These are phyloP conservation scores for Thunnus thynnus DNA, from an alignment of 2,113 vertebrate genomes.

Conservation along the genomic window DNA sequence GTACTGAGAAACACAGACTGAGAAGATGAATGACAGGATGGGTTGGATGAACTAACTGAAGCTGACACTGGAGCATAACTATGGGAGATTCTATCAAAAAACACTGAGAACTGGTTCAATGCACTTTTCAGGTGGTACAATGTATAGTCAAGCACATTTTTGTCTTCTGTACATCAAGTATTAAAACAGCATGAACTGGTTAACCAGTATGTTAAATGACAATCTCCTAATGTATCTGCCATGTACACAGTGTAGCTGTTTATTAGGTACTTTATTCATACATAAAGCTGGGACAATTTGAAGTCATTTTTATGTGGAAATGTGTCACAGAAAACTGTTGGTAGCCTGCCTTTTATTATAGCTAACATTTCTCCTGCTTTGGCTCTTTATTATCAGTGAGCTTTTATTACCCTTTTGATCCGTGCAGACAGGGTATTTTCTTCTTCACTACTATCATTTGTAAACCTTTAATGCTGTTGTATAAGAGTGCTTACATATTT, in stretches of 20 bases:
- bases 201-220: neutral
- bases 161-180: neutral
- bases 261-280: slow-evolving; percentile 17
- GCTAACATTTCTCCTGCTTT: slow-evolving; percentile 9
- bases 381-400: neutral
- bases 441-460: neutral
- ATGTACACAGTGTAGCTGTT: slow-evolving; percentile 8
- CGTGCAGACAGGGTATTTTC: neutral
- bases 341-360: slow-evolving; percentile 1
- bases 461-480: slow-evolving; percentile 3
- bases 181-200: neutral
- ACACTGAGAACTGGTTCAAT: neutral
- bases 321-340: slow-evolving; percentile 12
- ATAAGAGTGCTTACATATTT: slow-evolving; percentile 15
- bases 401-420: neutral
- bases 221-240: neutral
- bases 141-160: neutral
- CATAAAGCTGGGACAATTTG: neutral
- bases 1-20: slow-evolving; percentile 75
- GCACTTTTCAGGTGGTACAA: neutral
- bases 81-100: neutral
- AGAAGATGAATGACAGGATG: neutral
- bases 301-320: slow-evolving; percentile 7
- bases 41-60: neutral
- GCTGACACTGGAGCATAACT: neutral